A percentile compares a stretch with the other conserved stretches of the same genome.
phyloP scores from a whole-genome alignment of 1,140 invertebrate genomes.

The Bombus affinis region DNA sequence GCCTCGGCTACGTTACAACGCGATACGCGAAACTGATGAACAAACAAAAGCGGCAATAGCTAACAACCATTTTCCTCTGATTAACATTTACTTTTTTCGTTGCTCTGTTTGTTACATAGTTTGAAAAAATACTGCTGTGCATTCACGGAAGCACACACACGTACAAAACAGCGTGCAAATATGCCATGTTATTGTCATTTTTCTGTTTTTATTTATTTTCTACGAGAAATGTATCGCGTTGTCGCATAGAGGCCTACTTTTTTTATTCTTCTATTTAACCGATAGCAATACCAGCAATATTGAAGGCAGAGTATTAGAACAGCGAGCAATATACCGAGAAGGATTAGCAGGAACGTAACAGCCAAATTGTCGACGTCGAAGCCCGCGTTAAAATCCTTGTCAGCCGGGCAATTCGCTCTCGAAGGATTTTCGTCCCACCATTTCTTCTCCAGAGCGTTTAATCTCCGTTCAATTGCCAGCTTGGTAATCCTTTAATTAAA shows the following conservation, averaged over 20 bases:
- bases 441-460: constrained; percentile 95
- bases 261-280: constrained; percentile 63
- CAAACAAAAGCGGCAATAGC: not conserved
- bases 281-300: constrained; percentile 95
- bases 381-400: constrained; percentile 95
- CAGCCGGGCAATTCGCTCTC: constrained; percentile 90
- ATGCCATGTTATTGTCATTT: not conserved
- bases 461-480: constrained; percentile 93
- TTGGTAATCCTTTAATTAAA: constrained; percentile 90
- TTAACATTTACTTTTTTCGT: not conserved
- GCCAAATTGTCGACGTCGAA: constrained; percentile 98
- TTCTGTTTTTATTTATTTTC: not conserved
- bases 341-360: constrained; percentile 97
- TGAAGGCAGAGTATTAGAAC: constrained; percentile 94
- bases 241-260: not conserved
- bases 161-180: not conserved
- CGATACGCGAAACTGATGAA: not conserved
- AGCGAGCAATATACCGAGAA: constrained; percentile 94
- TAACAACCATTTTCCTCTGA: not conserved
- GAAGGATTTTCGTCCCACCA: constrained; percentile 96
- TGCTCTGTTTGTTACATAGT: not conserved
- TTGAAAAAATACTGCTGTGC: no score
- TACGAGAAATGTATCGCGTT: not conserved
- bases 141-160: not conserved
- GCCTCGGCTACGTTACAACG: not conserved